Conservation (phyloP, 1,140 invertebrate genomes). For the Brevipalpus yothersi region DNA sequence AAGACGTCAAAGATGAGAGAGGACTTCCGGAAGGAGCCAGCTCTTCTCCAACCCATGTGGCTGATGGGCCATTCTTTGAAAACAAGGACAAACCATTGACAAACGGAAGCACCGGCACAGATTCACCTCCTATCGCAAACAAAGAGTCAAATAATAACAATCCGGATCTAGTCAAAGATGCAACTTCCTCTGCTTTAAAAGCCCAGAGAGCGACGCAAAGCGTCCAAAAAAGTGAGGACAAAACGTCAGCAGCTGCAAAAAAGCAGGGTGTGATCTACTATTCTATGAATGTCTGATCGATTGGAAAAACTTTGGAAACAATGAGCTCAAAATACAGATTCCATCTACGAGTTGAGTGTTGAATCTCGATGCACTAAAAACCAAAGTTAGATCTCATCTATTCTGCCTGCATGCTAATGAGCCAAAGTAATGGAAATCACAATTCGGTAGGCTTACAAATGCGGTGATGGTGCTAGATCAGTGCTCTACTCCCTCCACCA, state of each 20-base stretch:
- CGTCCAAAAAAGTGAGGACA: neutral
- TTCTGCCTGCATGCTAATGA: too few species aligned
- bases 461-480: too few species aligned
- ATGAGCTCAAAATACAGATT: too few species aligned
- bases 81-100: neutral
- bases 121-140: neutral
- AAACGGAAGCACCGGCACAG: neutral
- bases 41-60: constrained; percentile 14
- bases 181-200: neutral
- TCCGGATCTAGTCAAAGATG: constrained; percentile 4
- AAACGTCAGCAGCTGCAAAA: neutral
- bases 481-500: too few species aligned
- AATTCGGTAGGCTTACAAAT: too few species aligned
- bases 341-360: too few species aligned
- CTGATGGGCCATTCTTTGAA: neutral
- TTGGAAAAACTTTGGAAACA: too few species aligned
- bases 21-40: constrained; percentile 18
- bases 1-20: constrained; percentile 15
- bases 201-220: neutral
- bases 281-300: constrained; percentile 12
- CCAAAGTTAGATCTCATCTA: too few species aligned
- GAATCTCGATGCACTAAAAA: too few species aligned
- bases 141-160: neutral
- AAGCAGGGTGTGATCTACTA: constrained; percentile 13
- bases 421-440: too few species aligned